These are phyloP conservation scores for Metopolophium dirhodum DNA, from an alignment of 1,140 invertebrate species.

Conservation along the genomic window DNA sequence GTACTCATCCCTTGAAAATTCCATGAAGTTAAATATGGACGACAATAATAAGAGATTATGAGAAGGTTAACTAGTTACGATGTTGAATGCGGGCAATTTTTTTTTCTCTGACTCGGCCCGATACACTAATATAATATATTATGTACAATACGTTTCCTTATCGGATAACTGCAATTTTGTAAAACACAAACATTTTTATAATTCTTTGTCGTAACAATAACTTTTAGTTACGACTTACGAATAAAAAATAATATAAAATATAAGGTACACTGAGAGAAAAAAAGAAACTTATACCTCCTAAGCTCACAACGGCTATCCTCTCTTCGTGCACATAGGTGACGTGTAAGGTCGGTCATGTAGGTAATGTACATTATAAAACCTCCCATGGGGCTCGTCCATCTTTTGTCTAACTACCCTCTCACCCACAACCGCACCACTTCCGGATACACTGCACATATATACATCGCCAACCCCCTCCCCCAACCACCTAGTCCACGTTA, in stretches of 20 bases:
- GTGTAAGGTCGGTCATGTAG: conserved; percentile 30
- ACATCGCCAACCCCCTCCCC: background rate
- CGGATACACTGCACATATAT: conserved; percentile 37
- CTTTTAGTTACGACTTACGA: background rate
- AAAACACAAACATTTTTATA: background rate
- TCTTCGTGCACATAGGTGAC: conserved; percentile 18
- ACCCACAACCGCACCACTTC: background rate
- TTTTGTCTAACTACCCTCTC: conserved; percentile 44
- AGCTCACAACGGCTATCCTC: background rate
- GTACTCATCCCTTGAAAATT: background rate
- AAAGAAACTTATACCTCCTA: conserved; percentile 14
- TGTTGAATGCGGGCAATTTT: background rate
- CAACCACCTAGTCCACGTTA: conserved; percentile 24
- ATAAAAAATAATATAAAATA: background rate
- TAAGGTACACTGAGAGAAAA: background rate
- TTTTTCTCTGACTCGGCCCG: background rate
- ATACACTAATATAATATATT: background rate
- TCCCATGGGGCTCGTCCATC: conserved; percentile 54
- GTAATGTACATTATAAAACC: conserved; percentile 52
- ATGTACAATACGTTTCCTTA: background rate
- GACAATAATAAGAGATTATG: background rate
- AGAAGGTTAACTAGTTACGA: conserved; percentile 20
- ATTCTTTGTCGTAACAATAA: background rate
- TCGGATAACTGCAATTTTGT: background rate
- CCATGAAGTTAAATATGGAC: background rate